phyloP scores from a whole-genome alignment of 30 jellyfish, hydroid and myxozoan species.

The Sanderia malayensis region DNA sequence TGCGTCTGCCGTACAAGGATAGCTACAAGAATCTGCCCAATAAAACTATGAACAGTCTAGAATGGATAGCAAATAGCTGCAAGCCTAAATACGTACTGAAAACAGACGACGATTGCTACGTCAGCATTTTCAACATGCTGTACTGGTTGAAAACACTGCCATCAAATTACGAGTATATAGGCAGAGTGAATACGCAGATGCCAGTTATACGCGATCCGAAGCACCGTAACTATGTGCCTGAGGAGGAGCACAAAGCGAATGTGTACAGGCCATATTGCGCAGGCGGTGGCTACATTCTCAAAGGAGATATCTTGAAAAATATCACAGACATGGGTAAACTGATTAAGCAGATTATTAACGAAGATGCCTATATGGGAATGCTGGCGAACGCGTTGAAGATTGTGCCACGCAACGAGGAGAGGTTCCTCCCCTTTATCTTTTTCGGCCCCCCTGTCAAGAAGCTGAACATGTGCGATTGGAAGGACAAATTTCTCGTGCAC shows the following conservation, averaged over 20 bases:
- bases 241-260: constrained; percentile 68
- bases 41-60: constrained; percentile 84
- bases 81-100: constrained; percentile 73
- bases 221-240: constrained; percentile 90
- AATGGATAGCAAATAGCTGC: constrained; percentile 94
- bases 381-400: constrained; percentile 70
- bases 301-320: constrained; percentile 63
- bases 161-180: constrained; percentile 58
- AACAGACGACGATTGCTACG: constrained; percentile 97
- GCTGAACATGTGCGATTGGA: constrained; percentile 85
- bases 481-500: constrained; percentile 76
- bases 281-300: constrained; percentile 91
- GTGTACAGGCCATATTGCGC: constrained; percentile 83
- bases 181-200: constrained; percentile 75
- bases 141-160: constrained; percentile 75
- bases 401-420: constrained; percentile 74
- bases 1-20: constrained; percentile 80
- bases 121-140: constrained; percentile 54
- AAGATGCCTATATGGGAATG: constrained; percentile 98
- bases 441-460: constrained; percentile 59
- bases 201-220: constrained; percentile 94
- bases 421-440: constrained; percentile 90
- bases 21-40: constrained; percentile 76
- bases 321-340: constrained; percentile 60
- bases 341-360: constrained; percentile 83